Evolutionary conservation across 2,797 vertebrate species (phyloP), one percentile per base, ranked within the genome.

Genomic region (Apogon hyalosoma): DNA sequence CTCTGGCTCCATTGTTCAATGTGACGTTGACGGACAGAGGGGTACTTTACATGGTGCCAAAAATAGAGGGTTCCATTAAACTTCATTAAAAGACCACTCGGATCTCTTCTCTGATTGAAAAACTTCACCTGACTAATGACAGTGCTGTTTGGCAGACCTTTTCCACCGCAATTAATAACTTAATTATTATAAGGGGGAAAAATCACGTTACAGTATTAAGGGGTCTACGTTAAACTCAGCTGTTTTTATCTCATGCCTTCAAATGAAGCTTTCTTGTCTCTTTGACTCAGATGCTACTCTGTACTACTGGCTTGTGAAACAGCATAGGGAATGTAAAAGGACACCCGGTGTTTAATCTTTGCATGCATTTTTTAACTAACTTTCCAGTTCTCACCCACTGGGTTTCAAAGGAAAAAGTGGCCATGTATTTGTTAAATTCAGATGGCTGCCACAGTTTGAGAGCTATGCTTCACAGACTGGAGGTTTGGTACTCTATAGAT

Each of bases 1-100:
- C 67, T 59, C 19, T 38, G 52, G 69, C 50, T 53, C 64, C 70
- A 84, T 85, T 80, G 80, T 81, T 87, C 70, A 78, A 42, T 61
- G 54, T 80, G 70, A 73, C 49, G 21, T 39, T 79, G 77, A 84
- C 75, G 41, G 68, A 77, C 39, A 51, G 13, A 49, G 46, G 76
- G 52, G 46, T 67, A 55, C 67, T 87, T 77, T 60, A 64, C 40
- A 59, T 45, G 14, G 31, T 2, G 19, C 57, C 67, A 19, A 64
- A 79, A 74, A 67, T 66, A 80, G 42, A 58, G 39, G 33, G 19
- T 13, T 59, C 33, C 15, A 33, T 48, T 69, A n/a, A 63, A 62
- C 24, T 51, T 43, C 4, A 53, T 42, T 47, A 3, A 45, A 62
- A 63, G 45, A 54, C 16, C 3, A 14, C 28, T 41, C 40, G 18